Conservation (phyloP, 1,140 invertebrate species). For the Drosophila bocqueti region DNA sequence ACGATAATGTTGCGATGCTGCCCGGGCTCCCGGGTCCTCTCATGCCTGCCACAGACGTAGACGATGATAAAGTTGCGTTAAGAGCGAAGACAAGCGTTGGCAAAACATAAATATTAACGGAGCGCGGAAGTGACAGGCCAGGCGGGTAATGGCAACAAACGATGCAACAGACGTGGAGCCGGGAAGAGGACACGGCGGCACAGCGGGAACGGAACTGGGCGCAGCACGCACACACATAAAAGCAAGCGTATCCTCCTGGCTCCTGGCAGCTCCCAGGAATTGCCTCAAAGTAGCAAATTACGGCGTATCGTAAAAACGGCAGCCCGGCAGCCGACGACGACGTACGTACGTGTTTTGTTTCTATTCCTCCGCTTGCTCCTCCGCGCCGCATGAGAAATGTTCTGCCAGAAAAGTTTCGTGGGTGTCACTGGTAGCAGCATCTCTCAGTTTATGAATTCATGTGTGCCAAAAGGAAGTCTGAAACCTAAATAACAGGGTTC, state of each 20-base stretch:
- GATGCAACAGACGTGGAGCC: slow-evolving; percentile 52
- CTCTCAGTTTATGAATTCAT: slow-evolving; percentile 1
- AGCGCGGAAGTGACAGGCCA: slow-evolving; percentile 71
- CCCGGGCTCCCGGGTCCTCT: neutral
- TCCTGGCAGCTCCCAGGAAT: slow-evolving; percentile 39
- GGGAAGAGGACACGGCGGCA: slow-evolving; percentile 2
- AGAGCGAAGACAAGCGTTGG: slow-evolving; percentile 61
- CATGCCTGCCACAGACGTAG: slow-evolving; percentile 26
- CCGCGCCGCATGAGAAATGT: slow-evolving; percentile 40
- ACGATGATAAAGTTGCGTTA: slow-evolving; percentile 46
- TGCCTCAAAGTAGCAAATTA: slow-evolving; percentile 76
- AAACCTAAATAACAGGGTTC: slow-evolving; percentile 25
- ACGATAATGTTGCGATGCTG: slow-evolving; percentile 19
- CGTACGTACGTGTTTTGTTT: slow-evolving; percentile 60
- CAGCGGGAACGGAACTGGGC: slow-evolving; percentile 7
- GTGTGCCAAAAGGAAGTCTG: slow-evolving; percentile 1
- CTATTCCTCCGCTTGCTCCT: slow-evolving; percentile 14
- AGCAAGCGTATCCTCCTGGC: slow-evolving; percentile 29
- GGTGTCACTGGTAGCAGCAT: slow-evolving; percentile 12
- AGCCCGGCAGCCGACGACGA: slow-evolving; percentile 10
- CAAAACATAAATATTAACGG: slow-evolving; percentile 76
- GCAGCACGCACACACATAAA: slow-evolving; percentile 67
- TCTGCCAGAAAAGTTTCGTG: slow-evolving; percentile 26
- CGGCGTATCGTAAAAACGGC: slow-evolving; percentile 66
- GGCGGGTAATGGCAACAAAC: slow-evolving; percentile 72